phyloP scores from a whole-genome alignment of 2,113 vertebrate genomes.

The Rhodinocichla rosea region DNA sequence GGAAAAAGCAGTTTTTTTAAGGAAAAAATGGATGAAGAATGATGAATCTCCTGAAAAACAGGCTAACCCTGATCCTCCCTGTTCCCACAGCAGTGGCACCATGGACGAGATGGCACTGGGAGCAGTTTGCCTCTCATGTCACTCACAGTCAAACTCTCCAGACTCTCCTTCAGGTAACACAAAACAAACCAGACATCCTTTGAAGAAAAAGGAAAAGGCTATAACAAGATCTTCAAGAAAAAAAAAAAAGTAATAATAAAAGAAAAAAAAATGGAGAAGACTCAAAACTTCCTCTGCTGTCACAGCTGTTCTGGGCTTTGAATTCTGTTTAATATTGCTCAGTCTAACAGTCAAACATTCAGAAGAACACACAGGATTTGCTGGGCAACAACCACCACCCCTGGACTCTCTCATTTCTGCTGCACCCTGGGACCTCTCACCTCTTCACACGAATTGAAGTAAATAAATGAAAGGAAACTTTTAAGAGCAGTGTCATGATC shows the following conservation, averaged over 20 bases:
- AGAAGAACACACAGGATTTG: not conserved
- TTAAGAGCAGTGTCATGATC: not conserved
- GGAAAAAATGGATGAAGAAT: not conserved
- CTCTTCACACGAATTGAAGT: not conserved
- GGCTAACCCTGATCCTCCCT: not conserved
- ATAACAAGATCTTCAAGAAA: not conserved
- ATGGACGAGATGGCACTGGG: not conserved
- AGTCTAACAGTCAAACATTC: slow-evolving; percentile 22
- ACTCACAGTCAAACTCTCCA: not conserved
- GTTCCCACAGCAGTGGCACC: not conserved
- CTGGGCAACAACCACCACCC: not conserved
- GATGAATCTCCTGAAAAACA: not conserved
- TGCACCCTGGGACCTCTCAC: not conserved
- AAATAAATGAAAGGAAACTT: not conserved
- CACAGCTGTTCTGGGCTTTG: not conserved
- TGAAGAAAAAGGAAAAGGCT: not conserved
- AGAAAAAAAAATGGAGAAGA: not conserved
- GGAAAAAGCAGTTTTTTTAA: not conserved
- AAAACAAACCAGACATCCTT: not conserved
- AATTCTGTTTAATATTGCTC: slow-evolving; percentile 10
- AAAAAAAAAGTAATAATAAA: not conserved
- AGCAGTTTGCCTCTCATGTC: not conserved
- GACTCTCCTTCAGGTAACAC: not conserved
- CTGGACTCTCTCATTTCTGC: not conserved
- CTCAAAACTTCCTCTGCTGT: not conserved